Base-by-base conservation (phyloP, 1,140 invertebrate genomes). In the Bombus affinis region DNA sequence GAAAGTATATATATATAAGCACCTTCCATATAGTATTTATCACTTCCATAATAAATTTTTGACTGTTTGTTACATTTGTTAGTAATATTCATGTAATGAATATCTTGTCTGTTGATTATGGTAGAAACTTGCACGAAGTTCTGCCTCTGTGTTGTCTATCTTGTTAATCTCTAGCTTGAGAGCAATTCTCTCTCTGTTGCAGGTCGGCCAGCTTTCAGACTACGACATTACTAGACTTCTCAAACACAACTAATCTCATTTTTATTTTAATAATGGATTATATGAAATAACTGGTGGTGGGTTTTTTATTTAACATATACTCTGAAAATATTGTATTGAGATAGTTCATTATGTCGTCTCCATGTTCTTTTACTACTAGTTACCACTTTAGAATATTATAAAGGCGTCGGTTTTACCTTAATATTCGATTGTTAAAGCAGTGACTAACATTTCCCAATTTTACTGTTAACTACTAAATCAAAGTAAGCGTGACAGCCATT, bases 161-260 rank as follows among this genome's bases (percentile, higher is more conserved):
- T 82, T 71, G 72, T 91, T 90, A 91, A 86, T 87, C 90, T 91
- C 79, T 92, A 86, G 92, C 93, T 94, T 94, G 94, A 95, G 94
- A 94, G 94, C 93, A 93, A 92, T 94, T 93, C 91, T 95, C 90
- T 95, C 92, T 95, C 81, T 95, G 95, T 95, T 95, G 88, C 95
- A 95, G 95, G 95, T 95, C 94, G 95, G 95, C 94, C 95, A 95
- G 93, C 94, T 95, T 95, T 95, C 94, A 95, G 95, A 95, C 95
- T 95, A 95, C 95, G 95, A 95, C 95, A 95, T 94, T 95, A 95
- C 94, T 95, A 95, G 94, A 95, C 94, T 92, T 92, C 90, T 93
- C 86, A 92, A 92, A 85, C 83, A 87, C 85, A 86, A 92, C 91
- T 93, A 92, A 94, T 92, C 89, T 93, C 87, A 89, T 90, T 92